Evolutionary conservation across 2,888 invertebrate genomes (phyloP).

Genomic region (Arge pagana): DNA sequence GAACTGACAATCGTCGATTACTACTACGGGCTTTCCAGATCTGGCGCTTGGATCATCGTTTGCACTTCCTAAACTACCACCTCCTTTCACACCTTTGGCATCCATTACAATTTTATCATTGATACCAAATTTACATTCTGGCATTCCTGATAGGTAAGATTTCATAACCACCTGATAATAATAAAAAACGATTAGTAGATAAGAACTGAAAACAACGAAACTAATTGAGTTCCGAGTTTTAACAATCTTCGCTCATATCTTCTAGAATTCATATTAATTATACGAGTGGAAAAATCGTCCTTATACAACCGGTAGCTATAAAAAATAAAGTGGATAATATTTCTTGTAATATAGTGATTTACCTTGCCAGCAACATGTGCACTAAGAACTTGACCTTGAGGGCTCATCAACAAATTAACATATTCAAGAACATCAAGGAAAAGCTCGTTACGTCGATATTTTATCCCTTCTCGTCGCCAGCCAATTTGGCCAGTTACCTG

Average conservation of each 20-base stretch:
- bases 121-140: constrained; percentile 99
- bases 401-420: constrained; percentile 98
- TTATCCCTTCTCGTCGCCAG: constrained; percentile 99
- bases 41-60: constrained; percentile 76
- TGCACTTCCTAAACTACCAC: constrained; percentile 63
- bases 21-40: constrained; percentile 98
- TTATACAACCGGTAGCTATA: not conserved
- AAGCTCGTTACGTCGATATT: constrained; percentile 96
- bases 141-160: constrained; percentile 99
- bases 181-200: constrained; percentile 19
- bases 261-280: not conserved
- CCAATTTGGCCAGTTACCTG: constrained; percentile 98
- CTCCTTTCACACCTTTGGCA: constrained; percentile 78
- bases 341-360: too few species aligned
- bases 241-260: constrained; percentile 4
- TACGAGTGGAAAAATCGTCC: not conserved
- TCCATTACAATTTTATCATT: constrained; percentile 99
- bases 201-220: not conserved
- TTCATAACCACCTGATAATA: constrained; percentile 88
- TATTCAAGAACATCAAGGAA: constrained; percentile 99
- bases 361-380: constrained; percentile 97
- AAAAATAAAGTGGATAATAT: not conserved
- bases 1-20: constrained; percentile 99
- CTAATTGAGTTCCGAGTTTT: not conserved
- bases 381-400: constrained; percentile 97